Evolutionary conservation across 2,888 invertebrate genomes (phyloP).

Genomic region (Ophion slaviceki): DNA sequence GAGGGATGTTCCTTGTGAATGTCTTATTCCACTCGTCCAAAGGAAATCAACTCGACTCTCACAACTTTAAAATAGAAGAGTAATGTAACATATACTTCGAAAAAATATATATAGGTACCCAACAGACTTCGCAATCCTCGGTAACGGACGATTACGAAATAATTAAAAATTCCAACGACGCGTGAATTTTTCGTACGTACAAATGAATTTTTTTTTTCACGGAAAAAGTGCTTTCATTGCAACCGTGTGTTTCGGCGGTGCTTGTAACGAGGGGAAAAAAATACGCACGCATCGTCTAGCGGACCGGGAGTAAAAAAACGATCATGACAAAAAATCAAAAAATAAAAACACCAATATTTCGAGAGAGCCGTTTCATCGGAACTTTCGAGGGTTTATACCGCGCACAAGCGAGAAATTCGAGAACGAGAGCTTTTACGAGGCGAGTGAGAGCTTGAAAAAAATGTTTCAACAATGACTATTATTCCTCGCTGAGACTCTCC

Average conservation of each 20-base stretch:
- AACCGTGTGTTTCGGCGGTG: not conserved
- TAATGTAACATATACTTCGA: too few relatives aligned
- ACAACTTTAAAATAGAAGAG: too few relatives aligned
- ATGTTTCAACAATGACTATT: constrained; percentile 49
- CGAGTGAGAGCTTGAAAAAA: constrained; percentile 39
- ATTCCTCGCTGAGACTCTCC: constrained; percentile 13
- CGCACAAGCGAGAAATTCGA: constrained; percentile 41
- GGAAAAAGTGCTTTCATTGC: not conserved
- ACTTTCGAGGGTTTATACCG: constrained; percentile 30
- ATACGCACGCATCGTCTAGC: not conserved
- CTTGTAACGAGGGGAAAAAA: not conserved
- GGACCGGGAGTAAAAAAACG: constrained; percentile 20
- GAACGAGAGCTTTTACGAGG: constrained; percentile 31
- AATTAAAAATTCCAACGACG: constrained; percentile 2
- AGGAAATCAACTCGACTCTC: too few relatives aligned
- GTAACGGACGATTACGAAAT: not conserved
- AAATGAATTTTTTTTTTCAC: not conserved
- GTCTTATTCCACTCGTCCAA: too few relatives aligned
- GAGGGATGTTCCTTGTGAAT: too few relatives aligned
- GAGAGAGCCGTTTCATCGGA: constrained; percentile 50
- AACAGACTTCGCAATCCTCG: not conserved
- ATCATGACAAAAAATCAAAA: not conserved
- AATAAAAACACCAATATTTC: constrained; percentile 15
- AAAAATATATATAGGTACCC: not conserved
- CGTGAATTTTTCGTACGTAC: not conserved